Evolutionary conservation across 2,888 invertebrate species (phyloP), one percentile per base, ranked within the genome.

Genomic region (Quadroppia sp.): DNA sequence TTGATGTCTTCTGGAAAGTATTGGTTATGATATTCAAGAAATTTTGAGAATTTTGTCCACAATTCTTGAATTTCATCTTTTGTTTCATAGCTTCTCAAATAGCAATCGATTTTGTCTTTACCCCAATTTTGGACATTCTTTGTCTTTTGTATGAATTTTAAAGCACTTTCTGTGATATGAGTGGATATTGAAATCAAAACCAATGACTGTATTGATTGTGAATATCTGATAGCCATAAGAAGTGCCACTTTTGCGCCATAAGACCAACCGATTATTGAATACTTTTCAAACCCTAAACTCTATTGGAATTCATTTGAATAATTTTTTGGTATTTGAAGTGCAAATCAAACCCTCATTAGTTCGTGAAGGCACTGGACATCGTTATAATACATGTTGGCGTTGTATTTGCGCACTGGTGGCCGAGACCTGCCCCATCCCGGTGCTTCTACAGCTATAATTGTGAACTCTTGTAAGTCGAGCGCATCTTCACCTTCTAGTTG

Each of bases 171-270:
- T 23, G 32, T n/a, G 13, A 28, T 17, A 17, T 42, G 3, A 25
- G 28, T 42, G 2, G 20, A 45, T 9, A 71, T 1, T 1, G 30
- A 25, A 6, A 17, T 30, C 50, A 48, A 36, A 3, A 71, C 74
- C 11, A 83, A 77, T 45, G 79, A 80, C 9, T 78, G 72, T 9
- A 83, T 79, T 6, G 78, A 74, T 0, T 80, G 78, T 2, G 81
- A 81, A 75, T 80, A 77, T 6, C 76, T 71, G 2, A 79, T 80
- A 3, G 83, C 82, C 25, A 82, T 74, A 15, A 82, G 79, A 77
- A 83, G 64, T 11, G 78, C 82, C 2, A 81, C 80, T 28, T 79
- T 81, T 0, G 81, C 83, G 4, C 83, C 83, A 77, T 83, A 83
- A 79, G 81, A 81, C 82, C 82, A 83, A 3, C 83, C 83, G 20